These are phyloP conservation scores for Planiliza haematocheilus DNA, from an alignment of 2,113 vertebrate species.

Conservation along the genomic window DNA sequence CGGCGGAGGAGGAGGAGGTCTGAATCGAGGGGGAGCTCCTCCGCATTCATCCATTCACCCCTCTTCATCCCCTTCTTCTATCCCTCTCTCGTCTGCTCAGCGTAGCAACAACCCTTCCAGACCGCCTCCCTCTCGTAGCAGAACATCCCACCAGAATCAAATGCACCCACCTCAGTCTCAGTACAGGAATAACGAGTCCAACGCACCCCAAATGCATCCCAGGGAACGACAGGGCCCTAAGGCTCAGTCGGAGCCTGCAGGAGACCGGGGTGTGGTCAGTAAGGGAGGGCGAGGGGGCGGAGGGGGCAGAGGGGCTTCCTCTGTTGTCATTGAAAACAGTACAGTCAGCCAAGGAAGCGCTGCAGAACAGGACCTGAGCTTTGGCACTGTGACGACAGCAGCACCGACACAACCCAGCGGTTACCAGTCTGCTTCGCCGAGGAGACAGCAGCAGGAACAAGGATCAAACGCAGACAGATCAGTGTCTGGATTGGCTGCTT, in stretches of 20 bases:
- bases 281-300: constrained; percentile 38
- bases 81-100: constrained; percentile 29
- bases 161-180: constrained; percentile 44
- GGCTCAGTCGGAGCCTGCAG: constrained; percentile 6
- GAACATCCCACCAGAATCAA: constrained; percentile 51
- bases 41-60: constrained; percentile 44
- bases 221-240: constrained; percentile 56
- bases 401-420: neutral
- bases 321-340: constrained; percentile 64
- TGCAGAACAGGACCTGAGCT: constrained; percentile 56
- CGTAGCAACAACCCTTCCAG: constrained; percentile 45
- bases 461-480: constrained; percentile 10
- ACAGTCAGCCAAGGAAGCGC: constrained; percentile 25
- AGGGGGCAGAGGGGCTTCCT: constrained; percentile 41
- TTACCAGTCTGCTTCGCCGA: constrained; percentile 65
- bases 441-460: constrained; percentile 67
- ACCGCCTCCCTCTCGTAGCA: constrained; percentile 57
- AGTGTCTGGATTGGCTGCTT: constrained; percentile 48
- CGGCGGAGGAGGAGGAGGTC: constrained; percentile 43
- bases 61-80: constrained; percentile 16
- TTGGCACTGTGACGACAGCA: neutral
- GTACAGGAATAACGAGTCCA: constrained; percentile 59
- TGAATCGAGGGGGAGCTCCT: constrained; percentile 48
- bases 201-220: constrained; percentile 32
- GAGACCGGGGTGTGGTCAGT: constrained; percentile 46